phyloP scores from a whole-genome alignment of 35 echinoderm and acorn worm genomes.

The Acanthaster planci region DNA sequence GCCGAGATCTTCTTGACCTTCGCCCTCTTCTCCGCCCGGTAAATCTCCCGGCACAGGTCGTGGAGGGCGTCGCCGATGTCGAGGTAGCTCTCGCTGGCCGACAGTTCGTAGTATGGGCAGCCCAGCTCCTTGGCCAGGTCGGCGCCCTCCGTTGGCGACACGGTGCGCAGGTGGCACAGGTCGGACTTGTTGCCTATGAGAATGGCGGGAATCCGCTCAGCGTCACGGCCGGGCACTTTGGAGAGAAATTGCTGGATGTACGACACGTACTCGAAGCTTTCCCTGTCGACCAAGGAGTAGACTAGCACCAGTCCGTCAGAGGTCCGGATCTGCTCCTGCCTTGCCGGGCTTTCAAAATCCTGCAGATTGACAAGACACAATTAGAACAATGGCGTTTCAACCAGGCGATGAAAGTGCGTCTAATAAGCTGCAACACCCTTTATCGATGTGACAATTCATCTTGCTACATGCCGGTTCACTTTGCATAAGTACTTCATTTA shows the following conservation, averaged over 20 bases:
- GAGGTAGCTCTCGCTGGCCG: constrained; percentile 70
- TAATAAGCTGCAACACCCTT: background rate
- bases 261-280: constrained; percentile 71
- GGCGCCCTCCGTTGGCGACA: constrained; percentile 70
- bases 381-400: constrained; percentile 10
- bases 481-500: background rate
- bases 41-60: constrained; percentile 76
- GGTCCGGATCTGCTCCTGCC: constrained; percentile 74
- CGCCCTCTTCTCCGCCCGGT: constrained; percentile 77
- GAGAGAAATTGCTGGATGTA: constrained; percentile 26
- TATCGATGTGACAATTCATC: background rate
- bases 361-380: too few species aligned
- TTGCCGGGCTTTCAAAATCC: constrained; percentile 60
- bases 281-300: constrained; percentile 71
- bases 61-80: constrained; percentile 80
- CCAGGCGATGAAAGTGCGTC: background rate
- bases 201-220: constrained; percentile 54
- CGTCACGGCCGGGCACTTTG: constrained; percentile 46
- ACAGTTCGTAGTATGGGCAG: constrained; percentile 73
- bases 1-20: constrained; percentile 91
- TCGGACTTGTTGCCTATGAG: constrained; percentile 85
- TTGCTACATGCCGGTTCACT: background rate
- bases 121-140: constrained; percentile 83
- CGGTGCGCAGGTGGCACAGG: constrained; percentile 75
- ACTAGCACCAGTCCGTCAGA: constrained; percentile 74